Base-by-base conservation (phyloP, 2,888 invertebrate genomes). In the Melitaea athalia region DNA sequence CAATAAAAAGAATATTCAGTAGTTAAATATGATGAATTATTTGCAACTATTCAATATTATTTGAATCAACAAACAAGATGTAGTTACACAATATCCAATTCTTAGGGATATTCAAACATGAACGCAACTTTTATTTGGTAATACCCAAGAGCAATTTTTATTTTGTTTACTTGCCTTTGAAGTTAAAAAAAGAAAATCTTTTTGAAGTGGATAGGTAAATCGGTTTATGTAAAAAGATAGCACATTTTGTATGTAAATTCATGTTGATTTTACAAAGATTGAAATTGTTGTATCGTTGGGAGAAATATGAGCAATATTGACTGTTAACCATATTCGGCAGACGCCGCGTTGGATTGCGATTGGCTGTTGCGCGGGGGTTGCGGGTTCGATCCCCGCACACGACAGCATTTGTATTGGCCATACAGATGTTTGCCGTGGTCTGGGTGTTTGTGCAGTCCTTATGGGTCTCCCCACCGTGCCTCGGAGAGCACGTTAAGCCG, bases 201-300 rank as follows among this genome's bases (percentile, higher is more conserved):
- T 89, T 87, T 86, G 86, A 87, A 89, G 88, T 86, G 89, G 88
- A 91, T 90, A 87, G 88, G 89, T 87, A 91, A 92, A 91, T 91
- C 89, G 91, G 89, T 92, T 92, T 91, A 91, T 91, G 89, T 87
- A 91, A 91, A 91, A 84, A 90, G 89, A 89, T 89, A 85, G 88
- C 87, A 88, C 91, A 90, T 91, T 92, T 91, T 91, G 87, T 90
- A 91, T 92, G 91, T 86, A 90, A 91, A 91, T 92, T 87, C 85
- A 83, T 88, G 87, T 89, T 90, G 90, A 90, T 90, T 91, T 91
- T 85, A 86, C 82, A 87, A 87, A 91, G 89, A 91, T 90, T 90
- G 89, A 89, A 90, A 89, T 88, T 84, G 45, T 85, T 84, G 87
- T 85, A 85, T 88, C 87, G 86, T 85, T 83, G 84, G 87, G 85